Evolutionary conservation across 2,113 vertebrate genomes (phyloP).

Genomic region (Oxygymnocypris stewartii): DNA sequence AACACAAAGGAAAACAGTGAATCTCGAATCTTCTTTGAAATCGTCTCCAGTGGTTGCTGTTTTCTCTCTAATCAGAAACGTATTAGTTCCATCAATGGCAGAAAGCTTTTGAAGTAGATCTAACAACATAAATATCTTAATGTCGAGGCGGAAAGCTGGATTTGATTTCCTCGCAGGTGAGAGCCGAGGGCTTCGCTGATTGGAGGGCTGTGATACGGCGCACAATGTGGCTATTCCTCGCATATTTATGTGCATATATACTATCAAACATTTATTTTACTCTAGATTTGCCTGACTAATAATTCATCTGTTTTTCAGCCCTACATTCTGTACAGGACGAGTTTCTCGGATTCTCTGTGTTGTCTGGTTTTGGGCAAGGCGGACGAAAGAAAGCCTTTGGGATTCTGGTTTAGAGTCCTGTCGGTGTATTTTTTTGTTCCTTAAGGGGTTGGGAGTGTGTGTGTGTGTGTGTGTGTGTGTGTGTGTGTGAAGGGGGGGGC

Average conservation of each 20-base stretch:
- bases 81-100: conserved; percentile 54
- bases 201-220: conserved; percentile 30
- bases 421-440: conserved; percentile 55
- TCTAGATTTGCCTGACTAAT: conserved; percentile 55
- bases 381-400: conserved; percentile 53
- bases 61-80: conserved; percentile 50
- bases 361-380: conserved; percentile 44
- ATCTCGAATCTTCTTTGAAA: conserved; percentile 56
- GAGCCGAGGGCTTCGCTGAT: conserved; percentile 53
- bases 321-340: conserved; percentile 29
- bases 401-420: conserved; percentile 64
- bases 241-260: conserved; percentile 61
- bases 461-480: conserved; percentile 19
- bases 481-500: conserved; percentile 59
- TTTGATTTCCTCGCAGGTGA: conserved; percentile 42
- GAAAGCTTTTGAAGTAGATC: conserved; percentile 54
- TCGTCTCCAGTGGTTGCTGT: conserved; percentile 42
- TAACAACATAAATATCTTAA: conserved; percentile 57
- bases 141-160: conserved; percentile 42
- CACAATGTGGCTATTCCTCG: conserved; percentile 19
- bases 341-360: conserved; percentile 65
- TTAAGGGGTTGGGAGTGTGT: not conserved
- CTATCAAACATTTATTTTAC: conserved; percentile 58
- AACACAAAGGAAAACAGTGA: conserved; percentile 44
- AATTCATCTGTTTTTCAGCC: conserved; percentile 48